Conservation (phyloP, 92 coral and sea anemone species). For the Epizoanthus ramosus region DNA sequence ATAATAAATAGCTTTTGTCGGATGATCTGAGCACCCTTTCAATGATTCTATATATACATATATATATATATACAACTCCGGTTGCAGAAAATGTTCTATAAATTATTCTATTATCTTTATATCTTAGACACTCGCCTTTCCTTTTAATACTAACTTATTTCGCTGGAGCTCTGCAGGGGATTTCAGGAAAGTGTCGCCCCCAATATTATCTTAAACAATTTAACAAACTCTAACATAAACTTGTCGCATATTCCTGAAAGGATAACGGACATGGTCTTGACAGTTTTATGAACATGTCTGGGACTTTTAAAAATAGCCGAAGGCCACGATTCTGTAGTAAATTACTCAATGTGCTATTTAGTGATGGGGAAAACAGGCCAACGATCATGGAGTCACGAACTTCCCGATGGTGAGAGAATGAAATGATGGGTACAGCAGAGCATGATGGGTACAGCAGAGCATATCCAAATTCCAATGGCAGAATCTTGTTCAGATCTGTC, state of each 20-base stretch:
- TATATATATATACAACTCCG: slow-evolving; percentile 30
- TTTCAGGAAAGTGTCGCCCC: background rate
- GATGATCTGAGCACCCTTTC: slow-evolving; percentile 13
- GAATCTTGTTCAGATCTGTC: too few relatives aligned
- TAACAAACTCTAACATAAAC: background rate
- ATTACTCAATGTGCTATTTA: too few relatives aligned
- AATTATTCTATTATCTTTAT: slow-evolving; percentile 17
- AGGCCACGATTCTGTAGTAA: background rate
- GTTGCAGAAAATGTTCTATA: slow-evolving; percentile 7
- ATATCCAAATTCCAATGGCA: too few relatives aligned
- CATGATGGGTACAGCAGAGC: too few relatives aligned
- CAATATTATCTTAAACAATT: background rate
- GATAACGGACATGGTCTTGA: background rate
- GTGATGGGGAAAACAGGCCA: too few relatives aligned
- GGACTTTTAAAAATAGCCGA: background rate
- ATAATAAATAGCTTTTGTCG: slow-evolving; percentile 29
- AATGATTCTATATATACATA: slow-evolving; percentile 24
- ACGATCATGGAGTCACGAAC: too few relatives aligned
- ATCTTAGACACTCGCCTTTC: slow-evolving; percentile 20
- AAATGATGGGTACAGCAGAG: too few relatives aligned
- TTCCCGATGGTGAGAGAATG: too few relatives aligned
- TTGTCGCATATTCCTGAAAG: slow-evolving; percentile 2
- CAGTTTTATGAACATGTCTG: slow-evolving; percentile 3
- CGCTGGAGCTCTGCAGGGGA: background rate
- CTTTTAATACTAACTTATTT: slow-evolving; percentile 6